These are phyloP conservation scores for Coregonus sp. DNA, from an alignment of 2,797 vertebrate genomes.

Conservation along the genomic window DNA sequence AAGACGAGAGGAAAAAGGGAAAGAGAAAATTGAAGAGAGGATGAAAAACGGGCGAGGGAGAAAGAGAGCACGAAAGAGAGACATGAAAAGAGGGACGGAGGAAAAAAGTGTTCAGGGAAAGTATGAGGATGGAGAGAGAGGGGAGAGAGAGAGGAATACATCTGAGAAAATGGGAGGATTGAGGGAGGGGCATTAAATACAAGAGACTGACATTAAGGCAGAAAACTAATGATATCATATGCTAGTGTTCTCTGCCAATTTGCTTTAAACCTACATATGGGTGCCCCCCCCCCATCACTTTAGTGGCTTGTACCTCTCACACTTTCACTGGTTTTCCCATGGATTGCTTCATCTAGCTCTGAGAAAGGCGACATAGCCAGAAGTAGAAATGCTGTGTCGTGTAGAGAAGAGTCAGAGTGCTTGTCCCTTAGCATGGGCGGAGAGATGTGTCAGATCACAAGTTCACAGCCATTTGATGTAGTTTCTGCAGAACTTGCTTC, in stretches of 20 bases:
- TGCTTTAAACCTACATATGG: slow-evolving; percentile 59
- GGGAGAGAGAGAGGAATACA: not conserved
- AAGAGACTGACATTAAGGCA: slow-evolving; percentile 46
- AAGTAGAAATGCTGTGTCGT: slow-evolving; percentile 10
- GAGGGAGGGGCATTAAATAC: slow-evolving; percentile 33
- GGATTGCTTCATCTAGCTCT: slow-evolving; percentile 52
- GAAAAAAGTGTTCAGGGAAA: not conserved
- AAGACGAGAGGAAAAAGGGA: slow-evolving; percentile 25
- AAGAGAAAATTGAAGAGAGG: slow-evolving; percentile 11
- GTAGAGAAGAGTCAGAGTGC: not conserved
- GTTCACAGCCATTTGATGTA: slow-evolving; percentile 26
- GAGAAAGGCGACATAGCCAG: slow-evolving; percentile 16
- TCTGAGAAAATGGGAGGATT: slow-evolving; percentile 16
- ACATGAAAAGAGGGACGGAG: slow-evolving; percentile 12
- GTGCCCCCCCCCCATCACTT: slow-evolving; percentile 38
- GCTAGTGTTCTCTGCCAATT: slow-evolving; percentile 68
- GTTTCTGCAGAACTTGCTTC: slow-evolving; percentile 21
- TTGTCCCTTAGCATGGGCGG: slow-evolving; percentile 15
- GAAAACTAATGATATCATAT: slow-evolving; percentile 67
- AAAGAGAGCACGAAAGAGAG: slow-evolving; percentile 14
- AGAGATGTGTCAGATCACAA: slow-evolving; percentile 27
- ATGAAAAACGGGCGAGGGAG: not conserved
- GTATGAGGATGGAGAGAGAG: not conserved
- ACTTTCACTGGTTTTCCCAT: slow-evolving; percentile 29
- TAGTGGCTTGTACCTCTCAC: slow-evolving; percentile 18